Base-by-base conservation (phyloP, 2,797 vertebrate genomes). In the Meriones psammophilus region DNA sequence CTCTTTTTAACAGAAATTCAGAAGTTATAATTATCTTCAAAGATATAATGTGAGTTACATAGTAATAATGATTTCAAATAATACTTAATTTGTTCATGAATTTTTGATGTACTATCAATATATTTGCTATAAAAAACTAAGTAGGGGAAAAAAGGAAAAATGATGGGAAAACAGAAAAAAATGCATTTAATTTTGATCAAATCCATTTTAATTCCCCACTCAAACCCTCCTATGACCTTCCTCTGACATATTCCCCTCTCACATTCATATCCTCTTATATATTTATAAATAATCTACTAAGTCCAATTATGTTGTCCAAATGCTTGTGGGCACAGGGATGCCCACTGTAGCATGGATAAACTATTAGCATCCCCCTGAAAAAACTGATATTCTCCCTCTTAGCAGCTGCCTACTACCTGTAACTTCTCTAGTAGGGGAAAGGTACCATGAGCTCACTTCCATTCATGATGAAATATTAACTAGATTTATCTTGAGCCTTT, bases 1-100 rank as follows among this genome's bases (percentile, higher is more conserved):
- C 36, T 22, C 5, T 88, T 46, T 87, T 39, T 78, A 92, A 64
- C 15, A 78, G 24, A 97, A 97, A 88, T 79, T 76, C 73, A 94
- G 33, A 58, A 79, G 24, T 80, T 96, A 83, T 92, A 94, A 84
- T 22, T 86, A 79, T 62, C 30, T 94, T 46, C 36, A 78, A 79
- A 24, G 26, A 92, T 88, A 14, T 24, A 92, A 79, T 60, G 17
- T 26, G 7, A 33, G 8, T 36, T 85, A 8, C 17, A 66, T 60
- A 89, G 30, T 64, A 76, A 80, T 28, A 62, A 12, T 68, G 3
- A 89, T 87, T 93, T 22, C 33, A 80, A 93, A 79, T 80, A 93
- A 84, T 92, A 85, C 73, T 87, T 88, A 42, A 42, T 3, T 87
- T 94, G 36, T 78, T 94, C 92, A 13, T 15, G 79, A 89, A 88